Evolutionary conservation across 2,888 invertebrate genomes (phyloP).

Genomic region (Stegana nigrithorax): DNA sequence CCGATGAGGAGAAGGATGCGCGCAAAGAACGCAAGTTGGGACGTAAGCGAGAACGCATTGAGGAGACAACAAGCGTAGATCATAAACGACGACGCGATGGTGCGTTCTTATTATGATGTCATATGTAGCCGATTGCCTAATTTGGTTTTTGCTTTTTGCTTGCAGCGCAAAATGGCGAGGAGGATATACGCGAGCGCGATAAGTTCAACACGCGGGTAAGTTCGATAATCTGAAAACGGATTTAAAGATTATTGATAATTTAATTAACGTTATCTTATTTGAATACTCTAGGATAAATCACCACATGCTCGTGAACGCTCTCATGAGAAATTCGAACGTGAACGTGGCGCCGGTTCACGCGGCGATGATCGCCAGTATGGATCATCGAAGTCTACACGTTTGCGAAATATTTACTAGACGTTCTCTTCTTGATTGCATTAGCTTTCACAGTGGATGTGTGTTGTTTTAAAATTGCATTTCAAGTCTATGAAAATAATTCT

Average conservation of each 20-base stretch:
- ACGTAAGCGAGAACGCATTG: constrained; percentile 82
- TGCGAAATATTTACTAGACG: constrained; percentile 55
- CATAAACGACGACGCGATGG: constrained; percentile 85
- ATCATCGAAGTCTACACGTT: constrained; percentile 67
- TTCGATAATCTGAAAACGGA: constrained; percentile 23
- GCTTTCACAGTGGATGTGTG: too few relatives aligned
- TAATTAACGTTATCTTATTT: not conserved
- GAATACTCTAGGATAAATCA: constrained; percentile 77
- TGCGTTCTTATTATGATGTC: constrained; percentile 67
- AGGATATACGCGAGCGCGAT: constrained; percentile 81
- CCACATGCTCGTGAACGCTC: constrained; percentile 80
- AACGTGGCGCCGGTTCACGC: constrained; percentile 46
- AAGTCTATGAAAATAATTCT: not conserved
- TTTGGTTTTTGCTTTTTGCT: constrained; percentile 18
- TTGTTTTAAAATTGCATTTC: constrained; percentile 8
- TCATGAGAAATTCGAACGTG: constrained; percentile 78
- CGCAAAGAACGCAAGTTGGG: constrained; percentile 85
- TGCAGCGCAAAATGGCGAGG: constrained; percentile 78
- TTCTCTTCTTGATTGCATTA: too few relatives aligned
- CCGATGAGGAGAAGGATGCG: constrained; percentile 83
- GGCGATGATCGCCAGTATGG: constrained; percentile 81
- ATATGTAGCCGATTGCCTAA: not conserved
- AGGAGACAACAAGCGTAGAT: constrained; percentile 77
- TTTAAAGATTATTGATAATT: not conserved
- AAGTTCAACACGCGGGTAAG: constrained; percentile 82